Evolutionary conservation across 2,888 invertebrate genomes (phyloP).

Genomic region (Julus scanicus): DNA sequence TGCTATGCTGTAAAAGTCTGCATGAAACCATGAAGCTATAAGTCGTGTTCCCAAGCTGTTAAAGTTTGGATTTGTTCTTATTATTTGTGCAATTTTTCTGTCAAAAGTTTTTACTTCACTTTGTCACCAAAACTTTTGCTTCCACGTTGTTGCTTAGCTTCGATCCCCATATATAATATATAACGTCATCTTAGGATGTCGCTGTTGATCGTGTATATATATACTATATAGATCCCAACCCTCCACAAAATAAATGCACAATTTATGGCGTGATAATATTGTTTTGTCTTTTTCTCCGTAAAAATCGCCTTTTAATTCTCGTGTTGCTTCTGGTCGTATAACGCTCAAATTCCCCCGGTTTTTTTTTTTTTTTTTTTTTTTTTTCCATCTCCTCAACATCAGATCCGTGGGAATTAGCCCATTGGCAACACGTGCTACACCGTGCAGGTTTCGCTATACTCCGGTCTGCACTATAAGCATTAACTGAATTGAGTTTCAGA

Average conservation of each 20-base stretch:
- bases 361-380: conserved; percentile 10
- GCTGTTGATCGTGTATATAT: neutral
- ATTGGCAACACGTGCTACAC: neutral
- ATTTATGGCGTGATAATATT: conserved; percentile 36
- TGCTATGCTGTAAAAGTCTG: too few relatives aligned
- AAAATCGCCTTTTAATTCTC: conserved; percentile 25
- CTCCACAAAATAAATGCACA: conserved; percentile 2
- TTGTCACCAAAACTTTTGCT: too few relatives aligned
- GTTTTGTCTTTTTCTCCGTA: conserved; percentile 24
- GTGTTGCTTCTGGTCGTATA: conserved; percentile 16
- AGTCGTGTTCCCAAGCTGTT: too few relatives aligned
- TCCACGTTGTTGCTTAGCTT: neutral
- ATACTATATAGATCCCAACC: neutral
- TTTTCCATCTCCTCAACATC: neutral
- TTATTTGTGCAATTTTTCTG: too few relatives aligned
- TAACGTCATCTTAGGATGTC: neutral
- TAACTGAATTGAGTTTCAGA: conserved; percentile 31
- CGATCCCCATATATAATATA: neutral
- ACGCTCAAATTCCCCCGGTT: neutral
- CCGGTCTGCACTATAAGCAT: neutral
- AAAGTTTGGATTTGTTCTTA: too few relatives aligned
- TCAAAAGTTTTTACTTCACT: too few relatives aligned
- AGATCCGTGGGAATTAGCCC: conserved; percentile 32
- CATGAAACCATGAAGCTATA: too few relatives aligned
- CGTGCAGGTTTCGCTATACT: neutral